Percentiles rank a stretch among this genome's conserved stretches.
phyloP scores from a whole-genome alignment of 2,888 invertebrate species.

The Metacarcinus magister region DNA sequence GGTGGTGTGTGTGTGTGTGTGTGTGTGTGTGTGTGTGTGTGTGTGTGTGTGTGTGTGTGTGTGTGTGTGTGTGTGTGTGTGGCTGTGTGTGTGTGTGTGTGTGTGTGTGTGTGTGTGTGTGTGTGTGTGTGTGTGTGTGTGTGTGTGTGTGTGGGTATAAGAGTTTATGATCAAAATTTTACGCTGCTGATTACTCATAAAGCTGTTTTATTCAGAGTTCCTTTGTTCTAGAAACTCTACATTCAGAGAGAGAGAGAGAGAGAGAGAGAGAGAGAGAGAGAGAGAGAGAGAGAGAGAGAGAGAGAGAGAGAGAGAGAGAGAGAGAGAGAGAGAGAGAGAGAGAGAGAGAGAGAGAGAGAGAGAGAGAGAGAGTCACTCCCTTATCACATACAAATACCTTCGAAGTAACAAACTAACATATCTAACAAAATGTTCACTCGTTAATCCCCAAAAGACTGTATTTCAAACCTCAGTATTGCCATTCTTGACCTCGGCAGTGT shows the following conservation, averaged over 20 bases:
- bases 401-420: not conserved
- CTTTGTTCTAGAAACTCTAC: not conserved
- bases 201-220: no score
- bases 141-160: constrained; percentile 5
- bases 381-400: not conserved
- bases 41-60: no score
- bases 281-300: not conserved
- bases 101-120: constrained; percentile 30
- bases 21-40: no score
- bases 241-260: no score
- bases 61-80: not conserved
- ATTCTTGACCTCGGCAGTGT: not conserved
- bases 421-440: not conserved
- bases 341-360: no score
- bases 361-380: no score
- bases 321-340: no score
- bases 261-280: not conserved
- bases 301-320: no score
- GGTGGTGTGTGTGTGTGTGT: not conserved
- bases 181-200: no score
- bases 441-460: not conserved
- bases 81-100: not conserved
- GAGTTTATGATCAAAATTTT: no score
- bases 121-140: constrained; percentile 48
- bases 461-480: not conserved